These are phyloP conservation scores for Moxostoma hubbsi DNA, from an alignment of 2,797 vertebrate species.

Conservation along the genomic window DNA sequence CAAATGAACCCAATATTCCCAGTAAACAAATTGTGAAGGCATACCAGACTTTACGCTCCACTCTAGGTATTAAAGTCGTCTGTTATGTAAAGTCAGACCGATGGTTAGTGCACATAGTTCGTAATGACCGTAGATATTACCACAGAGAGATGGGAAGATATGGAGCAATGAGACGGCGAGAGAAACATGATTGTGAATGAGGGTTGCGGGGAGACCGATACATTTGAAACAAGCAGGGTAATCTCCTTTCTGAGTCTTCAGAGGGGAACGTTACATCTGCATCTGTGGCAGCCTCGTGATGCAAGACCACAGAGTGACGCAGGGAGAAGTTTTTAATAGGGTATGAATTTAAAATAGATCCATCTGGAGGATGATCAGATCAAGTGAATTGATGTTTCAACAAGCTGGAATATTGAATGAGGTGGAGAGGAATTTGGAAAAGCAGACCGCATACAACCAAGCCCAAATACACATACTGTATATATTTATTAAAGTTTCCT, in stretches of 20 bases:
- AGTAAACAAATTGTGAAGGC: neutral
- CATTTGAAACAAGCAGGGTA: slow-evolving; percentile 17
- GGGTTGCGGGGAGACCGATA: neutral
- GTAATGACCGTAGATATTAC: slow-evolving; percentile 14
- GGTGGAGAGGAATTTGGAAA: neutral
- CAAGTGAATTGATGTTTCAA: slow-evolving; percentile 46
- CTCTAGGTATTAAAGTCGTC: slow-evolving; percentile 22
- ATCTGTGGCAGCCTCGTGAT: slow-evolving; percentile 44
- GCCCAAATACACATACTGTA: neutral
- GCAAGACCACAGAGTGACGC: slow-evolving; percentile 49
- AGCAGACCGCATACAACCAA: slow-evolving; percentile 3
- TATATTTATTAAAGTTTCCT: neutral
- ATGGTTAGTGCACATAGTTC: slow-evolving; percentile 13
- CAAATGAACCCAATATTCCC: too few species aligned
- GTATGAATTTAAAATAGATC: slow-evolving; percentile 57
- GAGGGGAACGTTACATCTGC: slow-evolving; percentile 23
- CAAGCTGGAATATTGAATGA: neutral
- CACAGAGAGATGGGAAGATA: neutral
- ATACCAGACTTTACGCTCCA: neutral
- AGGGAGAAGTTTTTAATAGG: slow-evolving; percentile 50
- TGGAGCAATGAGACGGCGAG: neutral
- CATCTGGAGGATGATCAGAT: slow-evolving; percentile 54
- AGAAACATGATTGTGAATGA: neutral
- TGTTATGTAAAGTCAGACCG: neutral
- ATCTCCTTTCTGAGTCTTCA: slow-evolving; percentile 22